A percentile compares a stretch with the other conserved stretches of the same genome.
Conservation (phyloP, 2,113 vertebrate species). For the Tautogolabrus adspersus region DNA sequence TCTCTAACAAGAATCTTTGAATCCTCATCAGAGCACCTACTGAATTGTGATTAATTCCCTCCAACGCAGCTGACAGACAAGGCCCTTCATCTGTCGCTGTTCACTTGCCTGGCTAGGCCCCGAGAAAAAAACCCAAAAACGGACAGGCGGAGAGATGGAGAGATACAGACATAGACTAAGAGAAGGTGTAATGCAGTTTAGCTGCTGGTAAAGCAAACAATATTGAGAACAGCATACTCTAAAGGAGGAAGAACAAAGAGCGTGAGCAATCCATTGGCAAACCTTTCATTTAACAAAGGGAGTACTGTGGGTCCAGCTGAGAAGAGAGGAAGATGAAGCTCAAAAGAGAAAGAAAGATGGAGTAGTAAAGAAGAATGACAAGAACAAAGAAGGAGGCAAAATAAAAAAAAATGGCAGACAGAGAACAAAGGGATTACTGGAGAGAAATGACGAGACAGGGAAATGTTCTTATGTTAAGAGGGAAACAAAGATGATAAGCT, state of each 20-base stretch:
- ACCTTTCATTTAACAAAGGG: conserved; percentile 80
- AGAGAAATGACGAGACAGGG: conserved; percentile 66
- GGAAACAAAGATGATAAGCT: conserved; percentile 73
- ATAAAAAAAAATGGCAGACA: conserved; percentile 74
- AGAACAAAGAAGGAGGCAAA: conserved; percentile 65
- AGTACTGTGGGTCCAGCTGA: conserved; percentile 65
- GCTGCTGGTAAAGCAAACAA: conserved; percentile 86
- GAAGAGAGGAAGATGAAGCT: conserved; percentile 36
- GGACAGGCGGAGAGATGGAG: conserved; percentile 69
- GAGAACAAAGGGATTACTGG: conserved; percentile 78
- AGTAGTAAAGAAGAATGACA: conserved; percentile 57
- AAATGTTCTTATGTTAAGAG: conserved; percentile 56
- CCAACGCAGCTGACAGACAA: conserved; percentile 91
- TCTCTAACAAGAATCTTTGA: conserved; percentile 93
- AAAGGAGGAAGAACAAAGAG: conserved; percentile 74
- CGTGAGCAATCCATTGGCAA: conserved; percentile 67
- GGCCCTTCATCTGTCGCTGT: conserved; percentile 88
- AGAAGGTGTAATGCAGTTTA: conserved; percentile 71
- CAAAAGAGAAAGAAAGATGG: conserved; percentile 59
- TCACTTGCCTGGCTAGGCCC: conserved; percentile 85
- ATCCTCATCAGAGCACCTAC: conserved; percentile 94
- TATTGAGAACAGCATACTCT: conserved; percentile 72
- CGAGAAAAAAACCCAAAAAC: conserved; percentile 61
- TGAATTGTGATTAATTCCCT: conserved; percentile 94
- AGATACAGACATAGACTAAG: conserved; percentile 58